Conservation (phyloP, 1,140 invertebrate genomes). For the Acromyrmex charruanus region DNA sequence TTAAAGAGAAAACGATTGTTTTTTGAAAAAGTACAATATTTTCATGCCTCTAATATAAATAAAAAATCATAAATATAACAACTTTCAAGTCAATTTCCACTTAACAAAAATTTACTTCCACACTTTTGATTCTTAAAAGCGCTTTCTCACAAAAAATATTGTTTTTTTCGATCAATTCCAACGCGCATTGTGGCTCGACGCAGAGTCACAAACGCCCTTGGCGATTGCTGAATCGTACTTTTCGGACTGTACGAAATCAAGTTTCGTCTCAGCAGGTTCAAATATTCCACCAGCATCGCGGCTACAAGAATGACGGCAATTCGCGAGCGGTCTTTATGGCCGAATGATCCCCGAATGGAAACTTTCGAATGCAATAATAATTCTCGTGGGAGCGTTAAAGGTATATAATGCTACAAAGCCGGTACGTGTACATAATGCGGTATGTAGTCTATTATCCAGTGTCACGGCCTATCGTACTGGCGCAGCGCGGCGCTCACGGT, state of each 20-base stretch:
- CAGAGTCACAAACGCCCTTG: background rate
- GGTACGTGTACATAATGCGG: constrained; percentile 64
- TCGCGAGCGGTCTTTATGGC: constrained; percentile 51
- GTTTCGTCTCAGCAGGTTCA: constrained; percentile 34
- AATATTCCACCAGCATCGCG: constrained; percentile 56
- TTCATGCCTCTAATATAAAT: background rate
- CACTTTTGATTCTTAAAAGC: background rate
- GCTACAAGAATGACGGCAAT: constrained; percentile 60
- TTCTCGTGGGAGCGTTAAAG: constrained; percentile 55
- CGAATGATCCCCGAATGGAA: constrained; percentile 50
- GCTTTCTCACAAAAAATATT: background rate
- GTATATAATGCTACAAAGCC: constrained; percentile 42
- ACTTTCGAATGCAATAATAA: constrained; percentile 63
- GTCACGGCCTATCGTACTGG: constrained; percentile 45
- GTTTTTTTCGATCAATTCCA: constrained; percentile 5
- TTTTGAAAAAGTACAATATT: background rate
- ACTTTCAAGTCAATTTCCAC: background rate
- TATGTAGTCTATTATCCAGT: constrained; percentile 67
- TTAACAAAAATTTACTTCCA: background rate
- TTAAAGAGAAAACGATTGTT: background rate
- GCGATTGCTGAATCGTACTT: constrained; percentile 29
- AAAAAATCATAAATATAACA: background rate
- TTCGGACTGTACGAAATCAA: constrained; percentile 50
- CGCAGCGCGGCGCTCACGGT: constrained; percentile 2
- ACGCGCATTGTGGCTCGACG: background rate